phyloP scores from a whole-genome alignment of 2,888 invertebrate genomes.

The Lochmaea crataegi region DNA sequence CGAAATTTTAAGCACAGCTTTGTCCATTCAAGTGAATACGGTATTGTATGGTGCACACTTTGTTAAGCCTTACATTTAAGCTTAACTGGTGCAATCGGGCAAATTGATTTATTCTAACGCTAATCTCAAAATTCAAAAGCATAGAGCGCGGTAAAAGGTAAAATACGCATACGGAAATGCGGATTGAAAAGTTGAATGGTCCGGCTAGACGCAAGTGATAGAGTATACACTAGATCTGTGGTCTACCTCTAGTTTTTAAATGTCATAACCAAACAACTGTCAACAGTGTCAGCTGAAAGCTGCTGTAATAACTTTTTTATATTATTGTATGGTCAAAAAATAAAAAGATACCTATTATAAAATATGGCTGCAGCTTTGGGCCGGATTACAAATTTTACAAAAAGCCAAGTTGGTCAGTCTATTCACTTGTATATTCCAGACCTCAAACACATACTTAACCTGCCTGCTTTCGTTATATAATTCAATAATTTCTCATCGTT shows the following conservation, averaged over 20 bases:
- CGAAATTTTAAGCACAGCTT: too few relatives aligned
- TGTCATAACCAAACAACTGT: not conserved
- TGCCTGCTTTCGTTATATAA: slow-evolving; percentile 37
- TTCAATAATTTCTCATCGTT: slow-evolving; percentile 26
- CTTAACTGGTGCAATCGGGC: too few relatives aligned
- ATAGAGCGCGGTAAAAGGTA: too few relatives aligned
- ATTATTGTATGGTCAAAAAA: not conserved
- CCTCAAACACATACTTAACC: slow-evolving; percentile 9
- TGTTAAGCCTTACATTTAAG: too few relatives aligned
- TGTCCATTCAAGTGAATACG: too few relatives aligned
- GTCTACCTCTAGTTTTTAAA: not conserved
- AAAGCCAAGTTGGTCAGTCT: slow-evolving; percentile 73
- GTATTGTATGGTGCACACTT: too few relatives aligned
- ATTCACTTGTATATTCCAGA: not conserved
- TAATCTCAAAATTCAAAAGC: too few relatives aligned
- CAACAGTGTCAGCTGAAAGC: slow-evolving; percentile 1
- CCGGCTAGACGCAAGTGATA: too few relatives aligned
- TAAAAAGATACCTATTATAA: slow-evolving; percentile 1
- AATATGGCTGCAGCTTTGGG: slow-evolving; percentile 79
- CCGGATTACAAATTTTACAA: slow-evolving; percentile 72
- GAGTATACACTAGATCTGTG: too few relatives aligned
- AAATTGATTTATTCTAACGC: too few relatives aligned
- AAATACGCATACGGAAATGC: too few relatives aligned
- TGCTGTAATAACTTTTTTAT: not conserved
- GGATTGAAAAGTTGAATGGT: too few relatives aligned